Percentiles rank a stretch among this genome's conserved stretches.
Conservation (phyloP, 1,140 invertebrate species). For the Drosophila lowei region DNA sequence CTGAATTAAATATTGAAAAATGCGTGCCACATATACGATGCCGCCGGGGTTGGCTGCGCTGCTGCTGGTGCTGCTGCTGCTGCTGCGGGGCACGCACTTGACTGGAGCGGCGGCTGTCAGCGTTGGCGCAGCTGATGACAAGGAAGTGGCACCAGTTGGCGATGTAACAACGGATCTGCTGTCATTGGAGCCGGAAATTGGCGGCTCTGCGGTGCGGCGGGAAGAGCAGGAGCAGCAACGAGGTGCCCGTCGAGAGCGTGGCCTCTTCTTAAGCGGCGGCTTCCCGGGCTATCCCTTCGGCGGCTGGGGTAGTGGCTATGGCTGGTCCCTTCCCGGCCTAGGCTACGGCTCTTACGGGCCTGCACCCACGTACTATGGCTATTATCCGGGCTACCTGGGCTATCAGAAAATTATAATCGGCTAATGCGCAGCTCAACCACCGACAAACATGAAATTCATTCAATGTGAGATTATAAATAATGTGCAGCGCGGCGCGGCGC, state of each 20-base stretch:
- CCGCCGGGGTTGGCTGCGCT: constrained; percentile 13
- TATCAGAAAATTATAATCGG: constrained; percentile 71
- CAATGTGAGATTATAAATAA: constrained; percentile 78
- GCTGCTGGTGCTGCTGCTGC: constrained; percentile 20
- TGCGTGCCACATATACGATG: constrained; percentile 40
- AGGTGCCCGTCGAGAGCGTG: constrained; percentile 41
- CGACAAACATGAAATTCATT: constrained; percentile 29
- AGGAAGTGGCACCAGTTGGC: constrained; percentile 76
- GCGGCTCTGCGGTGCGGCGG: constrained; percentile 51
- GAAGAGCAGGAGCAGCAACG: constrained; percentile 2
- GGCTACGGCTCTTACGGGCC: constrained; percentile 47
- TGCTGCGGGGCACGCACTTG: constrained; percentile 56
- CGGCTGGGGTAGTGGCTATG: constrained; percentile 39
- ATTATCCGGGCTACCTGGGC: constrained; percentile 61
- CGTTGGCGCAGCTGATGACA: constrained; percentile 64
- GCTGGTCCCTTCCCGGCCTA: constrained; percentile 40
- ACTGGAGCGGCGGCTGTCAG: constrained; percentile 51
- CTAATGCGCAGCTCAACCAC: constrained; percentile 21
- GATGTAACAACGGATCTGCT: constrained; percentile 75
- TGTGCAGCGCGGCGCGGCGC: constrained; percentile 40
- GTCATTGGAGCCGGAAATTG: constrained; percentile 79
- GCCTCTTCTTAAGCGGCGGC: constrained; percentile 54
- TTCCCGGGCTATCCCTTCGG: constrained; percentile 32
- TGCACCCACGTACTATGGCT: constrained; percentile 20
- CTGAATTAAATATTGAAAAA: constrained; percentile 47